Conservation (phyloP, 2,797 vertebrate genomes). For the Halcyon badia region DNA sequence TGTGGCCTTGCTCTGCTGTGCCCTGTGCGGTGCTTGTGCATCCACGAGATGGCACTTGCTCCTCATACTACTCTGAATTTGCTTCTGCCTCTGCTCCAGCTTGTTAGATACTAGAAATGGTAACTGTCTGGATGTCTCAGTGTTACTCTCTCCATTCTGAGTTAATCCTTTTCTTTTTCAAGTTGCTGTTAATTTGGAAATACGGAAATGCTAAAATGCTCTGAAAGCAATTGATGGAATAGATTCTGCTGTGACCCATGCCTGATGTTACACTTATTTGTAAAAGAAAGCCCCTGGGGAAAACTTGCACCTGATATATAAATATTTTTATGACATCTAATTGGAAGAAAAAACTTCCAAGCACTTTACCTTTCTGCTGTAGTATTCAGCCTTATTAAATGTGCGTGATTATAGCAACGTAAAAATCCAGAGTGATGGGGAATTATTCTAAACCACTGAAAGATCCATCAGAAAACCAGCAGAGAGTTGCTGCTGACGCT, state of each 20-base stretch:
- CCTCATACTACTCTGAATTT: background rate
- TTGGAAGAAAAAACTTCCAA: background rate
- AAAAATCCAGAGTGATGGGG: background rate
- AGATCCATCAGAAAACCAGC: background rate
- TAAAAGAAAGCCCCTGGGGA: background rate
- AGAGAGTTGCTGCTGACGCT: background rate
- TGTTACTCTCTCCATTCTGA: background rate
- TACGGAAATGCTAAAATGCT: background rate
- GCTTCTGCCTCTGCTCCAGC: background rate
- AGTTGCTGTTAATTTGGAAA: background rate
- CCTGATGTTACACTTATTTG: background rate
- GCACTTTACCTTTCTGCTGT: background rate
- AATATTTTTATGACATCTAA: background rate
- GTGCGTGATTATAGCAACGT: background rate
- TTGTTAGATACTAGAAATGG: background rate
- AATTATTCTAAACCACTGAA: background rate
- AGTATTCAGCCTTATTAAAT: background rate
- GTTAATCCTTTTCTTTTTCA: background rate
- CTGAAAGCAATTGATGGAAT: background rate
- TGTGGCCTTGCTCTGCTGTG: accelerated
- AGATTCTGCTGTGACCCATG: background rate
- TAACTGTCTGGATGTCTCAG: background rate
- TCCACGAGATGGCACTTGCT: conserved; percentile 57
- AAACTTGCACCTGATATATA: background rate
- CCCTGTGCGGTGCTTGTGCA: background rate